Percentiles rank a stretch among this genome's conserved stretches.
These are phyloP conservation scores for Morpho achilles DNA, from an alignment of 2,888 invertebrate genomes.

Conservation along the genomic window DNA sequence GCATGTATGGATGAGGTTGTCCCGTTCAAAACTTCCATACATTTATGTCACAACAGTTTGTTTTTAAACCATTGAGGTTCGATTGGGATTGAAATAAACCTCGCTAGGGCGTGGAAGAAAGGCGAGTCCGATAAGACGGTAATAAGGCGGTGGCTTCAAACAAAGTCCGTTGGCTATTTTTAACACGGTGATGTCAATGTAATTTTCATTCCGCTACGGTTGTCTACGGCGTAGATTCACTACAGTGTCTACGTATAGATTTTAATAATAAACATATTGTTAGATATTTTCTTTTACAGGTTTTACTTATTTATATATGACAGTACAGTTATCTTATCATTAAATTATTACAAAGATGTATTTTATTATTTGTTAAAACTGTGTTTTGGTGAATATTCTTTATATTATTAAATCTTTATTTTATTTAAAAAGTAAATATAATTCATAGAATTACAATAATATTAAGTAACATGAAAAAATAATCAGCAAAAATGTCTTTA, in stretches of 20 bases:
- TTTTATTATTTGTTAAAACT: too few relatives aligned
- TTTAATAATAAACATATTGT: conserved; percentile 14
- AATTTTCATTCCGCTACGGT: conserved; percentile 35
- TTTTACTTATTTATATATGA: too few relatives aligned
- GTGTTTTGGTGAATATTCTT: too few relatives aligned
- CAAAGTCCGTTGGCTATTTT: conserved; percentile 26
- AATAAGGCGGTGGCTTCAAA: conserved; percentile 6
- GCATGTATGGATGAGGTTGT: conserved; percentile 63
- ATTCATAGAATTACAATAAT: too few relatives aligned
- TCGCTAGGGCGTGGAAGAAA: neutral
- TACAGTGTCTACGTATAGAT: conserved; percentile 22
- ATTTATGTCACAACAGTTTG: conserved; percentile 37
- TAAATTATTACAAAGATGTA: too few relatives aligned
- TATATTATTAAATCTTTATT: too few relatives aligned
- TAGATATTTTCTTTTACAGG: neutral
- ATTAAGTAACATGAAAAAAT: too few relatives aligned
- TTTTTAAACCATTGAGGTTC: conserved; percentile 23
- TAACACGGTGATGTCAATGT: conserved; percentile 25
- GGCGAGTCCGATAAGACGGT: neutral
- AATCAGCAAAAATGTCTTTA: too few relatives aligned
- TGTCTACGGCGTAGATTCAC: conserved; percentile 45
- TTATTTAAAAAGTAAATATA: too few relatives aligned
- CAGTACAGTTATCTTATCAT: too few relatives aligned
- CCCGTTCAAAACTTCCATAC: conserved; percentile 60
- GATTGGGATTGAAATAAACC: conserved; percentile 2